These are phyloP conservation scores for Trichogramma evanescens DNA, from an alignment of 2,888 invertebrate genomes.

Conservation along the genomic window DNA sequence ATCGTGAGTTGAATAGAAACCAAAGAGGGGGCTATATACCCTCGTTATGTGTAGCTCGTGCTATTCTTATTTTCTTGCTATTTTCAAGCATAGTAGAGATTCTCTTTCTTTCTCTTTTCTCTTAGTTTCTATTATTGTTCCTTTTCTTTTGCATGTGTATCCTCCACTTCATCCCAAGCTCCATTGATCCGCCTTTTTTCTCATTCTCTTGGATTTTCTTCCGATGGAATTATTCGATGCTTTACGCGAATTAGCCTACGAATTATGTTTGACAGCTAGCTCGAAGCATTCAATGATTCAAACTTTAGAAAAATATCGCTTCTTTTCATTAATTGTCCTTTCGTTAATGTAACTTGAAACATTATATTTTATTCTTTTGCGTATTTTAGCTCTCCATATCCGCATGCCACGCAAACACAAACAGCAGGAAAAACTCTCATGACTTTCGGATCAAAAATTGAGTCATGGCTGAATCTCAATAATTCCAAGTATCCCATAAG, in stretches of 20 bases:
- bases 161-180: neutral
- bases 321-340: neutral
- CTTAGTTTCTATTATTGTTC: neutral
- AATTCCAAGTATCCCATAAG: constrained; percentile 23
- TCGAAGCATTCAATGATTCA: constrained; percentile 9
- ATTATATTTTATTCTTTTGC: neutral
- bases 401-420: neutral
- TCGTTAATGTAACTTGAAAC: neutral
- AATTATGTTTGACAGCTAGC: neutral
- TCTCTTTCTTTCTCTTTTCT: neutral
- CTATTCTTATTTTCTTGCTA: neutral
- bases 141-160: neutral
- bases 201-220: neutral
- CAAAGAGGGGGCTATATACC: neutral
- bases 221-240: neutral
- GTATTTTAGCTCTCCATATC: neutral
- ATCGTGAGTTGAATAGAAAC: constrained; percentile 21
- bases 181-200: neutral
- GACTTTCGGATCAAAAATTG: constrained; percentile 27
- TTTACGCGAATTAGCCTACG: constrained; percentile 1
- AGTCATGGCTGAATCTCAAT: constrained; percentile 29
- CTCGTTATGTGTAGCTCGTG: too few relatives aligned
- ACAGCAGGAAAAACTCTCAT: constrained; percentile 29
- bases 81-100: neutral
- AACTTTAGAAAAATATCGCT: neutral